Base-by-base conservation (phyloP, 2,797 vertebrate genomes). In the Discoglossus pictus region DNA sequence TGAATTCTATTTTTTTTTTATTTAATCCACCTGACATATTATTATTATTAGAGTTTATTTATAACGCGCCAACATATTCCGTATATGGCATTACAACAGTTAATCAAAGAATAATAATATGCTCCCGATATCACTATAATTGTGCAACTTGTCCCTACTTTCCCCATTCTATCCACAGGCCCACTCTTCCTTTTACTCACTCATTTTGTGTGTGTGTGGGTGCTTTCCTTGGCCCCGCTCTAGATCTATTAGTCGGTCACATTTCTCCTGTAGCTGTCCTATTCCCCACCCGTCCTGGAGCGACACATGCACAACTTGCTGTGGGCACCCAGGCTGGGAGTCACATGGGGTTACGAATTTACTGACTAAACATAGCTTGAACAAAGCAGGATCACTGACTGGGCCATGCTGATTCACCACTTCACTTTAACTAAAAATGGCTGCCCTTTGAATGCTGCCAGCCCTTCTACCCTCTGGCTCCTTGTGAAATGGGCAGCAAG, bases 141-240 rank as follows among this genome's bases (percentile, higher is more conserved):
- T n/a, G n/a, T n/a, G n/a, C n/a, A n/a, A n/a, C n/a, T n/a, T n/a
- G n/a, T n/a, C n/a, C n/a, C n/a, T n/a, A n/a, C n/a, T n/a, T n/a
- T n/a, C n/a, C n/a, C n/a, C n/a, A n/a, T n/a, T n/a, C n/a, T n/a
- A n/a, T n/a, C n/a, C n/a, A n/a, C n/a, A n/a, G n/a, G n/a, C n/a
- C n/a, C n/a, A n/a, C n/a, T n/a, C n/a, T n/a, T n/a, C n/a, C 10
- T 5, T 52, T 58, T 90, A 91, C 84, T 86, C 83, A 90, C 80
- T 88, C 89, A 91, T 91, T 81, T 75, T 87, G 83, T 44, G 44
- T 43, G 46, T 76, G 27, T 65, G 21, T 56, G 15, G 2, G 4
- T 40, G n/a, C 18, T 2, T 10, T 75, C 82, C 81, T 61, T 51
- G 81, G 78, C 76, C 61, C 71, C 44, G 58, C 73, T 73, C 68